Evolutionary conservation across 2,888 invertebrate genomes (phyloP).

Genomic region (Celastrina argiolus): DNA sequence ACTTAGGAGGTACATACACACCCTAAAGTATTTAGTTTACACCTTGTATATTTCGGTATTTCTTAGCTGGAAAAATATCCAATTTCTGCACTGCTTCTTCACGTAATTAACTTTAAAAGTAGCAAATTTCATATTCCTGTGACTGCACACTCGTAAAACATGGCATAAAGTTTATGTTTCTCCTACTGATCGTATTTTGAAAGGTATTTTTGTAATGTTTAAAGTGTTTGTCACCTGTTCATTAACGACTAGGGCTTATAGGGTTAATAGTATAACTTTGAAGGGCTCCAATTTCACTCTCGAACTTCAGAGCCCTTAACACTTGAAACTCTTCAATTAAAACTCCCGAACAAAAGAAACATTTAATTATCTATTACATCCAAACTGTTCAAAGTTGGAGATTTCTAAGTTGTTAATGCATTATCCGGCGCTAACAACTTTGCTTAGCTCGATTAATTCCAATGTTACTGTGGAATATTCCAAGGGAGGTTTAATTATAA

Average conservation of each 20-base stretch:
- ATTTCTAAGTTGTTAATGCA: constrained; percentile 29
- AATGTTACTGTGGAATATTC: background rate
- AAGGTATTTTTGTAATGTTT: background rate
- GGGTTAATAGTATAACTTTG: constrained; percentile 31
- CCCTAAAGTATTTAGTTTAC: no score
- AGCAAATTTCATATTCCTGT: no score
- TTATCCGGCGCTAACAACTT: constrained; percentile 19
- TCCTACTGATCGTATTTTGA: no score
- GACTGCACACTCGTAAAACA: no score
- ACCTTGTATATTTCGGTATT: no score
- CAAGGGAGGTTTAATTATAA: background rate
- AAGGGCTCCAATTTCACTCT: constrained; percentile 41
- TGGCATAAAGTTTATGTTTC: no score
- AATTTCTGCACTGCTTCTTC: no score
- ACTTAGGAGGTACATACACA: no score
- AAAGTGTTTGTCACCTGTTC: background rate
- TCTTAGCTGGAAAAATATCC: no score
- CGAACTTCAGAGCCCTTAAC: constrained; percentile 36
- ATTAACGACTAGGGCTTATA: background rate
- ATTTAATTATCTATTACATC: constrained; percentile 55
- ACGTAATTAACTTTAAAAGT: no score
- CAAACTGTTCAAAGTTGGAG: constrained; percentile 41
- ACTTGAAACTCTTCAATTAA: constrained; percentile 60
- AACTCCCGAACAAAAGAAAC: constrained; percentile 54
- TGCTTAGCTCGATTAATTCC: background rate